Base-by-base conservation (phyloP, 2,797 vertebrate genomes). In the Amniataba percoides region DNA sequence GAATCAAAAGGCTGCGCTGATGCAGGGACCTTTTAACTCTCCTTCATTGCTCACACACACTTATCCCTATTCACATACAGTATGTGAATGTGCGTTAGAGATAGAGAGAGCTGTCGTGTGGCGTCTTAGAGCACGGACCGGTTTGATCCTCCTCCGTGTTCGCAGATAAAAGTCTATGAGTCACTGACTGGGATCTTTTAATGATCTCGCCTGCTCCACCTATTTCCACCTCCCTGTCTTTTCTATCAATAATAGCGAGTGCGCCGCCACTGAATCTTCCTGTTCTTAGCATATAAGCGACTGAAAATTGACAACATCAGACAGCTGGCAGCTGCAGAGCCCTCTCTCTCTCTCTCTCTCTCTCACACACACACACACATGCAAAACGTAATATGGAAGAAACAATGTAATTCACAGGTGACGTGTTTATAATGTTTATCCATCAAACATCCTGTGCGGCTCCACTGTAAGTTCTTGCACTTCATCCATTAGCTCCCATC, bases 111-210 rank as follows among this genome's bases (percentile, higher is more conserved):
- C 65, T 75, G 64, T 86, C 70, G 69, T 79, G 86, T 61, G 63
- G 67, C 15, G 23, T 81, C 76, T 83, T 61, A 27, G 78, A 81
- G 82, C 78, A 13, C 23, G 51, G 63, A 61, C 76, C 43, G 67
- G 83, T 88, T 92, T 94, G 87, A 92, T 92, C 89, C 83, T 87
- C 91, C 86, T 83, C 84, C 46, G 5, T 84, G 72, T 80, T 87
- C 16, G 1, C 75, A 86, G 83, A 92, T 93, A 76, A 88, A 92
- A 89, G 89, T 85, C 82, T 81, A 71, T 87, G 91, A 93, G 85
- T 92, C 91, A 90, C 87, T 80, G 84, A 82, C 85, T 82, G 77
- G 72, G 80, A 81, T 87, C 71, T 81, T 86, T 83, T 88, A 87
- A 92, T 90, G 82, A 93, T 91, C 83, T 81, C 85, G 81, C 60